phyloP scores from a whole-genome alignment of 2,797 vertebrate species.

The Chiloscyllium punctatum region DNA sequence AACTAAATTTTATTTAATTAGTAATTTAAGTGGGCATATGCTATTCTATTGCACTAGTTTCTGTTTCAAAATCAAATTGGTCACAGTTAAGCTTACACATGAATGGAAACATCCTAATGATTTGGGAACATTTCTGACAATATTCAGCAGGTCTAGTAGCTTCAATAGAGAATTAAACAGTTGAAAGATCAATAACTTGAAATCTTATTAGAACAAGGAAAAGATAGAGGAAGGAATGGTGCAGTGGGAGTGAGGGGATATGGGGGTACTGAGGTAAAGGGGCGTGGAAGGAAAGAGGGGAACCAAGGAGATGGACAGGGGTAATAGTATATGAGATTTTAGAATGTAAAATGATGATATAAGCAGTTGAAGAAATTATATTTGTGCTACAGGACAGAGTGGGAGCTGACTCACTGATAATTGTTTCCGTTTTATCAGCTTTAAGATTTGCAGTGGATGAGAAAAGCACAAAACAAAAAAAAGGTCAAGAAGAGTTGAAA shows the following conservation, averaged over 20 bases:
- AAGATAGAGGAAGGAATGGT: neutral
- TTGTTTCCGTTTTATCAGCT: no score
- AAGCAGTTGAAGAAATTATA: no score
- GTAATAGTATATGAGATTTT: no score
- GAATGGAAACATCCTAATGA: no score
- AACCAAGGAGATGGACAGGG: no score
- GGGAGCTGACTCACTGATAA: no score
- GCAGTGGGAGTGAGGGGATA: no score
- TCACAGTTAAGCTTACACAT: neutral
- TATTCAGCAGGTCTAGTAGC: neutral
- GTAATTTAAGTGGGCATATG: neutral
- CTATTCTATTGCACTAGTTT: neutral
- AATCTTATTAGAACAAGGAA: neutral
- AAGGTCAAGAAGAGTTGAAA: neutral
- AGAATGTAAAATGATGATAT: no score
- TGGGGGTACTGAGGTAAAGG: no score
- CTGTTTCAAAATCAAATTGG: neutral
- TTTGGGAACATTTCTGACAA: neutral
- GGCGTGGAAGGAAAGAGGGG: no score
- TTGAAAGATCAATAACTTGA: no score
- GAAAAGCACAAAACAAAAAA: neutral
- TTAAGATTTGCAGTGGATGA: neutral
- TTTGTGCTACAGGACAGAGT: no score
- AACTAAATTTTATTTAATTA: neutral
- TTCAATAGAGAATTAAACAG: neutral